phyloP scores from a whole-genome alignment of 2,888 invertebrate species.

The Gymnosoma rotundatum region DNA sequence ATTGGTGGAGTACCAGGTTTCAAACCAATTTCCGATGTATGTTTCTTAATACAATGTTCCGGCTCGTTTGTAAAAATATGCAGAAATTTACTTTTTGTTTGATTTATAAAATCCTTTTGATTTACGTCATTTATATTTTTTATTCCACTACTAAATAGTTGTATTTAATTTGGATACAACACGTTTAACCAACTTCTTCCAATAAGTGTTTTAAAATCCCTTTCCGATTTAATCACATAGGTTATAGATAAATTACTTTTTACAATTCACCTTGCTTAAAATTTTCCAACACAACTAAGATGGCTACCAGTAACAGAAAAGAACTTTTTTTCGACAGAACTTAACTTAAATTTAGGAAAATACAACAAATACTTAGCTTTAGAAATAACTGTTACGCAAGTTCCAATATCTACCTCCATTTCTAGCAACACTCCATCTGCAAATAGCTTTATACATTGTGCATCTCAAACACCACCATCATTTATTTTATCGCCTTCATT shows the following conservation, averaged over 20 bases:
- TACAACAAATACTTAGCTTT: conserved; percentile 42
- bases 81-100: conserved; percentile 44
- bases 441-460: background rate
- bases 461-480: background rate
- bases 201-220: no score
- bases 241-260: background rate
- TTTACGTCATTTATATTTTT: background rate
- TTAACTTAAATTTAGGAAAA: conserved; percentile 39
- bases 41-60: no score
- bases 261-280: conserved; percentile 21
- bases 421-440: conserved; percentile 27
- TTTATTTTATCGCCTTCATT: conserved; percentile 1
- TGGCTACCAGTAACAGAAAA: conserved; percentile 45
- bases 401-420: conserved; percentile 58
- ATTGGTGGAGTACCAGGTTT: conserved; percentile 1
- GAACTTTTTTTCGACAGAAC: conserved; percentile 32
- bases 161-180: conserved; percentile 41
- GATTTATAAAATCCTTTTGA: conserved; percentile 1
- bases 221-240: no score
- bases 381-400: conserved; percentile 48
- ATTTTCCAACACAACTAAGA: conserved; percentile 41
- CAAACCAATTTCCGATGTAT: conserved; percentile 58
- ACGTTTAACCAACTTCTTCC: conserved; percentile 32
- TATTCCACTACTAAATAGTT: conserved; percentile 22
- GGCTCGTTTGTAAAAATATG: conserved; percentile 21